phyloP scores from a whole-genome alignment of 2,113 vertebrate species.

The Lasiurus cinereus region DNA sequence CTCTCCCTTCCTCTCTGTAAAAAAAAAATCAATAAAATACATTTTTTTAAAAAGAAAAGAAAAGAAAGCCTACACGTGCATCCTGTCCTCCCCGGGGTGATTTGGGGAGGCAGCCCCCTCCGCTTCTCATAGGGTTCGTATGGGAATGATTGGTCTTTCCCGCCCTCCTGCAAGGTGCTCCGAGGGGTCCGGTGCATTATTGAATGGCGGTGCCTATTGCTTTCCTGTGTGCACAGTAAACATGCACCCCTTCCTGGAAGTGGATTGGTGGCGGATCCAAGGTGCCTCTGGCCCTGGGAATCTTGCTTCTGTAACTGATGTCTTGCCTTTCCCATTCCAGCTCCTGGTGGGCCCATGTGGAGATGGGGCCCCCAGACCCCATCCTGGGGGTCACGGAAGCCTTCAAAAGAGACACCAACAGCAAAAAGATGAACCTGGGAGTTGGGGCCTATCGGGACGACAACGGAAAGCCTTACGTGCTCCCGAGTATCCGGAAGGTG shows the following conservation, averaged over 20 bases:
- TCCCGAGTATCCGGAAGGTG: conserved; percentile 95
- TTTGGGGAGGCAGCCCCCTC: background rate
- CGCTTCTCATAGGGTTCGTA: background rate
- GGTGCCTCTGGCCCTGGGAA: background rate
- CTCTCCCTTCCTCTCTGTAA: too few relatives aligned
- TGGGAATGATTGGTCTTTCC: background rate
- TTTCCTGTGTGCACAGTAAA: background rate
- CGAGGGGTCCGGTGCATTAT: background rate
- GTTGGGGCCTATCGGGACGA: conserved; percentile 97
- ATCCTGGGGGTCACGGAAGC: conserved; percentile 97
- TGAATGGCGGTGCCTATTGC: background rate
- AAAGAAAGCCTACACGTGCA: background rate
- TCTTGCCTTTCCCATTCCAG: conserved; percentile 82
- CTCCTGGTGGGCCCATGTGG: conserved; percentile 97
- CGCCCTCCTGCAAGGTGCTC: background rate
- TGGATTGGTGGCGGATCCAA: background rate
- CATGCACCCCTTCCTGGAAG: background rate
- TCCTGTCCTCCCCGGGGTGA: background rate
- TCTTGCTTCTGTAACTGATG: background rate
- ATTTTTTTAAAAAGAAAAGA: too few relatives aligned
- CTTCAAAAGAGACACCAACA: conserved; percentile 94
- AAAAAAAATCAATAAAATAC: too few relatives aligned
- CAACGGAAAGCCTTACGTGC: conserved; percentile 94
- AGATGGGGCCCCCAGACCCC: conserved; percentile 97
- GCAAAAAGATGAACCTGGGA: conserved; percentile 98